Evolutionary conservation across 2,888 invertebrate genomes (phyloP).

Genomic region (Leucophenga montana): DNA sequence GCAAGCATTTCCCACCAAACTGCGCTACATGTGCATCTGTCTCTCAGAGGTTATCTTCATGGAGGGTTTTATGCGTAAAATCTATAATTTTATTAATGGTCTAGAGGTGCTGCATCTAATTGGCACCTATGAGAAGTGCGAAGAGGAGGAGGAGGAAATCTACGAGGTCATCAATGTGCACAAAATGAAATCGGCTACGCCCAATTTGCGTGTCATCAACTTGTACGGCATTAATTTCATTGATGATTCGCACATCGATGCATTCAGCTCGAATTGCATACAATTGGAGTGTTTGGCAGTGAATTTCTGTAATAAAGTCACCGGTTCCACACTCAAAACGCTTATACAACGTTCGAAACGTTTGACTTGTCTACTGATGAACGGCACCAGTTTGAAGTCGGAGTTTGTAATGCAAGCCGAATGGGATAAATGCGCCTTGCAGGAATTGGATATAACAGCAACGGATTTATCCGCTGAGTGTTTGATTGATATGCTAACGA

Average conservation of each 20-base stretch:
- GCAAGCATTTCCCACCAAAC: constrained; percentile 97
- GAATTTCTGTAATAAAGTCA: constrained; percentile 97
- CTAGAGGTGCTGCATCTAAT: constrained; percentile 95
- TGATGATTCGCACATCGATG: constrained; percentile 98
- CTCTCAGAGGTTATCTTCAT: constrained; percentile 98
- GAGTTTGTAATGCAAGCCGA: constrained; percentile 96
- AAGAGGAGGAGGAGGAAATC: constrained; percentile 99
- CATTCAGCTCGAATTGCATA: constrained; percentile 96
- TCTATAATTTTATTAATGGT: constrained; percentile 99
- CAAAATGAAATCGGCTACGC: constrained; percentile 97
- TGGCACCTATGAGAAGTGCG: constrained; percentile 97
- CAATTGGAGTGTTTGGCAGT: constrained; percentile 97
- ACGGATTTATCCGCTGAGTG: constrained; percentile 96
- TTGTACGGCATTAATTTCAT: constrained; percentile 98
- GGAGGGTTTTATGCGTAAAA: constrained; percentile 99
- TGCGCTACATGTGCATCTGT: constrained; percentile 96
- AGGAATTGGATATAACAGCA: constrained; percentile 96
- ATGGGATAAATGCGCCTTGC: constrained; percentile 96
- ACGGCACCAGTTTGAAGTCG: constrained; percentile 95
- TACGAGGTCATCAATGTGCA: constrained; percentile 99
- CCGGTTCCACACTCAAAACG: constrained; percentile 94
- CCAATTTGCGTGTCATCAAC: constrained; percentile 97
- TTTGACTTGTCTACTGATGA: constrained; percentile 93
- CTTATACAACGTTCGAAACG: constrained; percentile 94
- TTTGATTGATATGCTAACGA: constrained; percentile 90